Evolutionary conservation across 2,113 vertebrate species (phyloP).

Genomic region (Gnathonemus echidnorhynchus): DNA sequence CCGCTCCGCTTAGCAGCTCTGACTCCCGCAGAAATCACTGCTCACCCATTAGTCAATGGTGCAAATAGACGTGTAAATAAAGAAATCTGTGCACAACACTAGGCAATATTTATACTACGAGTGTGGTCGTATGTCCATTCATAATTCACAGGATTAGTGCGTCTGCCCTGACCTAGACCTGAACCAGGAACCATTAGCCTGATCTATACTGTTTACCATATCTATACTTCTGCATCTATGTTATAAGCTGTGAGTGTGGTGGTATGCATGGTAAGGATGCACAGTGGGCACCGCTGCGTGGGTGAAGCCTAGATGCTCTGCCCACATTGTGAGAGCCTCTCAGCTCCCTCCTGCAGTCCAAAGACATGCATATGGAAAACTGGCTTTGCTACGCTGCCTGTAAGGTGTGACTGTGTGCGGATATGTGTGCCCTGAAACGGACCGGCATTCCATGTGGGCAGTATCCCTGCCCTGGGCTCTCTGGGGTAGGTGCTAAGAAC

Average conservation of each 20-base stretch:
- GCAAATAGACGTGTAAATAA: not conserved
- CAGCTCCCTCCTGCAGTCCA: not conserved
- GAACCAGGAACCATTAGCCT: conserved; percentile 2
- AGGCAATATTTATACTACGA: not conserved
- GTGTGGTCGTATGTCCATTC: not conserved
- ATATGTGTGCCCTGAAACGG: not conserved
- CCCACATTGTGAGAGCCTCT: not conserved
- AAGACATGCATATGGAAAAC: not conserved
- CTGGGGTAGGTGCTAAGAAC: not conserved
- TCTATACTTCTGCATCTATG: not conserved
- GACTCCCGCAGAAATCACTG: not conserved
- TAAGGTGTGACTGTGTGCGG: not conserved
- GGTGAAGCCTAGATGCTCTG: not conserved
- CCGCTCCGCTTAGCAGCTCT: not conserved
- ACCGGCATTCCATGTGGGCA: not conserved
- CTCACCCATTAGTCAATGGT: not conserved
- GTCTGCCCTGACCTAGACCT: not conserved
- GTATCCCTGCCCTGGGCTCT: not conserved
- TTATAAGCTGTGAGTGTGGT: not conserved
- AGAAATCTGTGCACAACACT: not conserved
- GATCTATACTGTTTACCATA: not conserved
- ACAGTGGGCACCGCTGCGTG: not conserved
- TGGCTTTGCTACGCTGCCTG: not conserved
- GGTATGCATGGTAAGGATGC: not conserved
- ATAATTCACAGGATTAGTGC: not conserved